These are phyloP conservation scores for Anomalospiza imberbis DNA, from an alignment of 2,797 vertebrate genomes.

Conservation along the genomic window DNA sequence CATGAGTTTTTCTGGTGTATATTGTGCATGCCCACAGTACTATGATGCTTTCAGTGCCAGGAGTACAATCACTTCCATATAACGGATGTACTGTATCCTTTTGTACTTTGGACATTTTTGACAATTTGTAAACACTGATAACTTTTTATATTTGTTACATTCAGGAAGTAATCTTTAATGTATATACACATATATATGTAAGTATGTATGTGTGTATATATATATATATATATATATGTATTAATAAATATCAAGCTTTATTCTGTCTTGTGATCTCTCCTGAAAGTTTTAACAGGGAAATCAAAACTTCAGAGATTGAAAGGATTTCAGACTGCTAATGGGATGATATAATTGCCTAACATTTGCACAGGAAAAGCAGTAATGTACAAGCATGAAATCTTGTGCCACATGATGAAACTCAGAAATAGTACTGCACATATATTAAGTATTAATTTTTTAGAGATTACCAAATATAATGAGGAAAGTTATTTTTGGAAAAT, in stretches of 20 bases:
- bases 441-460: background rate
- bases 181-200: conserved; percentile 23
- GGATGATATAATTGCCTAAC: background rate
- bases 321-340: background rate
- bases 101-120: conserved; percentile 75
- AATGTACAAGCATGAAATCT: background rate
- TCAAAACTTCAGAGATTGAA: background rate
- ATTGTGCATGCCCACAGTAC: conserved; percentile 68
- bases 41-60: conserved; percentile 55
- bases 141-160: conserved; percentile 79
- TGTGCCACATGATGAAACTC: background rate
- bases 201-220: background rate
- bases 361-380: background rate
- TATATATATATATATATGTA: conserved; percentile 24
- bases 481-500: background rate
- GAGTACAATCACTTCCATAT: conserved; percentile 61
- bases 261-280: conserved; percentile 9
- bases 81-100: conserved; percentile 68
- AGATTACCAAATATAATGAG: background rate
- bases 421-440: background rate
- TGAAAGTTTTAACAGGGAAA: background rate
- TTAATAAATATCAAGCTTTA: conserved; percentile 60
- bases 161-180: conserved; percentile 69
- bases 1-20: conserved; percentile 65
- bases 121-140: conserved; percentile 74